These are phyloP conservation scores for Lagria hirta DNA, from an alignment of 2,888 invertebrate genomes.

Conservation along the genomic window DNA sequence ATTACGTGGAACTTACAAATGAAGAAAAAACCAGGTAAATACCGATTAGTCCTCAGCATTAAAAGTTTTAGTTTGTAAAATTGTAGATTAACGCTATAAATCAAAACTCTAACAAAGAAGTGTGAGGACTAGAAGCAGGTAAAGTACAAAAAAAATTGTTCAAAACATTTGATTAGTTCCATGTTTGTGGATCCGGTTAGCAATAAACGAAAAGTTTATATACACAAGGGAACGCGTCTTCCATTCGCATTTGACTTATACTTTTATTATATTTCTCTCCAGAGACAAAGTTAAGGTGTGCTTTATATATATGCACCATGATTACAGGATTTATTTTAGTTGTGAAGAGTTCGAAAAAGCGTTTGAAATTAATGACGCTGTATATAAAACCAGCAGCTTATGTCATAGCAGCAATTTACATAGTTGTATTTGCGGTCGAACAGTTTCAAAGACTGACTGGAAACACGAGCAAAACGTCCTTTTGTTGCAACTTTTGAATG, in stretches of 20 bases:
- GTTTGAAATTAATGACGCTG: slow-evolving; percentile 30
- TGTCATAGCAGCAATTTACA: slow-evolving; percentile 24
- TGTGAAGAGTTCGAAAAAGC: slow-evolving; percentile 15
- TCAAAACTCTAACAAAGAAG: slow-evolving; percentile 10
- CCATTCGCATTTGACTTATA: slow-evolving; percentile 32
- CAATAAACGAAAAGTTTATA: slow-evolving; percentile 35
- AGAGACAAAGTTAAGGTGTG: slow-evolving; percentile 26
- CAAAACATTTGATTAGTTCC: slow-evolving; percentile 33
- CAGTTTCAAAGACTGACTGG: slow-evolving; percentile 20
- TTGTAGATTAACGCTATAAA: no score
- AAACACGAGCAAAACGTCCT: slow-evolving; percentile 23
- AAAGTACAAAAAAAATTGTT: slow-evolving; percentile 19
- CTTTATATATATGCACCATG: slow-evolving; percentile 21
- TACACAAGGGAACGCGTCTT: slow-evolving; percentile 30
- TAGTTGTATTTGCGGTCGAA: slow-evolving; percentile 21
- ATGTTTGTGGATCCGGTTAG: slow-evolving; percentile 32
- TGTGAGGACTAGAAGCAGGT: slow-evolving; percentile 13
- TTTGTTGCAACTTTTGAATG: slow-evolving; percentile 26
- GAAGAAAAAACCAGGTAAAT: no score
- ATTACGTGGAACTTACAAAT: no score
- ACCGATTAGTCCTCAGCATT: no score
- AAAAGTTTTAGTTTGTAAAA: no score
- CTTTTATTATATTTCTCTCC: slow-evolving; percentile 32
- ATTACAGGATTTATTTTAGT: slow-evolving; percentile 17
- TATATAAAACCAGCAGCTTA: slow-evolving; percentile 25